Base-by-base conservation (phyloP, 2,888 invertebrate species). In the Synanthedon vespiformis region DNA sequence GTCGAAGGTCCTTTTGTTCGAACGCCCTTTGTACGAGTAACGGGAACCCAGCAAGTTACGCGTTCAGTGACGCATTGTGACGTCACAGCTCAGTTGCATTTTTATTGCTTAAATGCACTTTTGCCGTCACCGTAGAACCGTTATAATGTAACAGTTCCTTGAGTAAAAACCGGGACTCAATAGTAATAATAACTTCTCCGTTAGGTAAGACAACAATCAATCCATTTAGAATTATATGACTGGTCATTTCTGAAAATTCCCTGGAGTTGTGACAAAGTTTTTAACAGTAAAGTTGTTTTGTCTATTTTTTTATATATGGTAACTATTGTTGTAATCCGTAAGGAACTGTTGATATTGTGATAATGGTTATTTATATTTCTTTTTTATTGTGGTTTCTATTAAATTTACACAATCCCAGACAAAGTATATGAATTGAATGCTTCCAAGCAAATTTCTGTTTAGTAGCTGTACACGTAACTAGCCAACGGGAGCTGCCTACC, bases 91-190 rank as follows among this genome's bases (percentile, higher is more conserved):
- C 51, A 52, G 47, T 58, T 69, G 68, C 64, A 72, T 62, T 79
- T 76, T 78, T 66, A 48, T 63, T 70, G 76, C 70, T 73, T 79
- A 79, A 83, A 78, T 80, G 74, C 80, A 85, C 79, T 83, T 83
- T 83, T 84, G 75, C 80, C 72, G 69, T 76, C 76, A 74, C 65
- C 65, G 72, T 61, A 68, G 62, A 64, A 59, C 75, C 77, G 77
- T 72, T 79, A 76, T 65, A 63, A 67, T 66, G 63, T 85, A 87
- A 87, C 86, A 80, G 86, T 81, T 75, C 70, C 74, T 75, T 68
- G 80, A 72, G 87, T 87, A 78, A 34, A 34, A 84, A 84, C 77
- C 82, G 80, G 82, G 79, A 81, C 65, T 75, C 67, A 34, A 70
- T 75, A 77, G 77, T 79, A 72, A 70, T 68, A 62, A 61, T 60